phyloP scores from a whole-genome alignment of 2,113 vertebrate genomes.

The Oostethus manadensis region DNA sequence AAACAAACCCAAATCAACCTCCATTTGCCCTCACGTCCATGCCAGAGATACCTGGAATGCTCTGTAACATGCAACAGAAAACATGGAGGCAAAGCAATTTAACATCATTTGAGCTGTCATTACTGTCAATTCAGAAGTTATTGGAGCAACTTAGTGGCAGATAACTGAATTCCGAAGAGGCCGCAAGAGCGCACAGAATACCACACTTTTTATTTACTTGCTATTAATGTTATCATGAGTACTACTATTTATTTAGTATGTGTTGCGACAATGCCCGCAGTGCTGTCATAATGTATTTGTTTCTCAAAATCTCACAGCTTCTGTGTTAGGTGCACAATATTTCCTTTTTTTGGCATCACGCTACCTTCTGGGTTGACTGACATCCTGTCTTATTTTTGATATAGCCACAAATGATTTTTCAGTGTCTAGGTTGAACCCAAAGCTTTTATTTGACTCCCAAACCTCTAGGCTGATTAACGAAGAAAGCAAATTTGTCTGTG shows the following conservation, averaged over 20 bases:
- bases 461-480: constrained; percentile 17
- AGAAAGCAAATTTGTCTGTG: constrained; percentile 7
- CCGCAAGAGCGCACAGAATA: not conserved
- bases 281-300: too few relatives aligned
- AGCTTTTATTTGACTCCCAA: constrained; percentile 11
- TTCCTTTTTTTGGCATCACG: constrained; percentile 24
- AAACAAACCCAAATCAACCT: too few relatives aligned
- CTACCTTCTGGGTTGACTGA: not conserved
- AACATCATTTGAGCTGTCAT: not conserved
- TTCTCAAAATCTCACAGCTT: constrained; percentile 1
- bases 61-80: too few relatives aligned
- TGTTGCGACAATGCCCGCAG: not conserved
- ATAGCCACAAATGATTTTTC: too few relatives aligned
- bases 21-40: not conserved
- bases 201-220: not conserved
- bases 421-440: constrained; percentile 15
- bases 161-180: constrained; percentile 14
- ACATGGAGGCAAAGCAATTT: too few relatives aligned
- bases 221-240: not conserved
- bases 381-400: too few relatives aligned
- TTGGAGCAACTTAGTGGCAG: constrained; percentile 2
- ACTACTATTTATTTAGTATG: not conserved
- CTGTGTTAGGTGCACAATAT: constrained; percentile 9
- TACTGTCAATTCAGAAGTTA: not conserved
- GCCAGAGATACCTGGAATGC: not conserved